A percentile compares a stretch with the other conserved stretches of the same genome.
phyloP scores from a whole-genome alignment of 1,140 invertebrate genomes.

The Popillia japonica region DNA sequence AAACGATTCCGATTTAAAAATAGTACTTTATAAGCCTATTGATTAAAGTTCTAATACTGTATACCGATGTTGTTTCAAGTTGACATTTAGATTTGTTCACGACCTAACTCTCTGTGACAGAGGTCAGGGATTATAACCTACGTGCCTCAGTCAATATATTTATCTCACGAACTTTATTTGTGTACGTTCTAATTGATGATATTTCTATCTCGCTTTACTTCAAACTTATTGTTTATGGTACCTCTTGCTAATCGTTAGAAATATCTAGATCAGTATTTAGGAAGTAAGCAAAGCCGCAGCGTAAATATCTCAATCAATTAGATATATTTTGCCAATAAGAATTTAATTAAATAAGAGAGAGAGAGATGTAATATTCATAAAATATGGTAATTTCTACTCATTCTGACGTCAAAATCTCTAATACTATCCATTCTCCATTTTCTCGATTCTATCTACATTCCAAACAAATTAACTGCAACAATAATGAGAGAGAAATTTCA shows the following conservation, averaged over 20 bases:
- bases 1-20: too few species aligned
- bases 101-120: conserved; percentile 18
- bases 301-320: too few species aligned
- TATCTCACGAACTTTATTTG: conserved; percentile 1
- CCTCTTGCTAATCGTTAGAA: background rate
- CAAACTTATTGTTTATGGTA: background rate
- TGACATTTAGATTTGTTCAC: conserved; percentile 25
- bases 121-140: conserved; percentile 12
- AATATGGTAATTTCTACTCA: too few species aligned
- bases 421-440: too few species aligned
- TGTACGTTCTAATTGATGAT: background rate
- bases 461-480: conserved; percentile 4
- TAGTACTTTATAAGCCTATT: too few species aligned
- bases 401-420: too few species aligned
- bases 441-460: background rate
- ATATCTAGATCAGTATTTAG: background rate
- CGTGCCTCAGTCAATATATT: background rate
- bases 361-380: too few species aligned
- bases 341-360: too few species aligned
- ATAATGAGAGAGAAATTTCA: conserved; percentile 19
- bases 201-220: background rate
- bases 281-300: background rate
- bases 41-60: too few species aligned
- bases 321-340: too few species aligned
- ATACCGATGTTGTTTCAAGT: background rate